Conservation (phyloP, 2,797 vertebrate species). For the Melanitta fusca region DNA sequence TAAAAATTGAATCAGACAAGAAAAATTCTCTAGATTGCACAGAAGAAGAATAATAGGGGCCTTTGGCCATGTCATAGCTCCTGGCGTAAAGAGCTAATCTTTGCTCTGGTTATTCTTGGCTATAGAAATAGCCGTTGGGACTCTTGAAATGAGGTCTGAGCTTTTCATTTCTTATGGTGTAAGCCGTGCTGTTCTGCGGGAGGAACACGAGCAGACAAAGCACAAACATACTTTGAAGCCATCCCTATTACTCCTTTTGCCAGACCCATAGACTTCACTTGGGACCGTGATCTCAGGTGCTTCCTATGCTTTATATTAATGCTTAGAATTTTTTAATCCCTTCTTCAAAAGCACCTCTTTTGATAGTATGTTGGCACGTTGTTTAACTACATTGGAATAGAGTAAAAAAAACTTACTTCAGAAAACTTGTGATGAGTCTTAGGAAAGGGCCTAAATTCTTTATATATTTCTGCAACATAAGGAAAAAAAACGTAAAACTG, state of each 20-base stretch:
- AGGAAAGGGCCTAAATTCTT: not conserved
- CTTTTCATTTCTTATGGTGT: not conserved
- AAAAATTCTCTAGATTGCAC: not conserved
- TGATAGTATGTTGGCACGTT: fast-evolving
- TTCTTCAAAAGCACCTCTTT: not conserved
- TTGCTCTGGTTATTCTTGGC: constrained; percentile 39
- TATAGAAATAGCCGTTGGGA: not conserved
- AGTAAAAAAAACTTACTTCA: not conserved
- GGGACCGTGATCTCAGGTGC: not conserved
- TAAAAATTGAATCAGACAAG: not conserved
- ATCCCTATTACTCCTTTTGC: not conserved
- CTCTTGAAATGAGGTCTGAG: not conserved
- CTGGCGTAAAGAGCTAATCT: constrained; percentile 1
- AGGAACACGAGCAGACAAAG: not conserved
- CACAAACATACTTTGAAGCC: not conserved
- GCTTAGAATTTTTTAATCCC: not conserved
- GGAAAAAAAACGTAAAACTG: not conserved
- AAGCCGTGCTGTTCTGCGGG: not conserved
- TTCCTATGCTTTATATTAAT: not conserved
- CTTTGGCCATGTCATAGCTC: not conserved
- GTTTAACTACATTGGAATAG: not conserved
- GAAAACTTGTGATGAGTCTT: not conserved
- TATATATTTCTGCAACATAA: not conserved
- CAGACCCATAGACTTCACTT: not conserved
- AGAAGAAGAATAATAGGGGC: not conserved